phyloP scores from a whole-genome alignment of 1,140 invertebrate genomes.

The Aphidius ervi region DNA sequence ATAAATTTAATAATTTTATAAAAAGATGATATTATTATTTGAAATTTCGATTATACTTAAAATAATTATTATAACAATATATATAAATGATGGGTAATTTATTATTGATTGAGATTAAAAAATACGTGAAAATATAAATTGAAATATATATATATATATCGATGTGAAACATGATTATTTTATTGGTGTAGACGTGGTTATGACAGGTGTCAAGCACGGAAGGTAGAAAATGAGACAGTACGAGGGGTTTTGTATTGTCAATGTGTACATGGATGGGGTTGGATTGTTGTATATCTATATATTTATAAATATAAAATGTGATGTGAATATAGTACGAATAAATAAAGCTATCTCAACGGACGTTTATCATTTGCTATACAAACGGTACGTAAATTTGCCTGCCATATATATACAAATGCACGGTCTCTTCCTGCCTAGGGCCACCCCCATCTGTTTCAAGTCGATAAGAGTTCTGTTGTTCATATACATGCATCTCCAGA shows the following conservation, averaged over 20 bases:
- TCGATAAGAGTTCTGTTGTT: conserved; percentile 44
- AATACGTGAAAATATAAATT: no score
- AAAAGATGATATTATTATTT: no score
- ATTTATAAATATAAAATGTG: background rate
- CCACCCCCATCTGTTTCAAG: conserved; percentile 40
- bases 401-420: conserved; percentile 30
- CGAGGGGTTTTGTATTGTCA: background rate
- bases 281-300: background rate
- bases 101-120: no score
- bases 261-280: background rate
- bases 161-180: background rate
- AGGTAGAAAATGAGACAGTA: conserved; percentile 1
- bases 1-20: no score
- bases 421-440: conserved; percentile 17
- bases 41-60: no score
- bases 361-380: conserved; percentile 55
- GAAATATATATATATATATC: no score
- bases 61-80: no score
- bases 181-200: background rate
- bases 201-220: background rate
- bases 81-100: no score
- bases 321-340: conserved; percentile 45
- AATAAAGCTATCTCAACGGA: conserved; percentile 53
- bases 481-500: no score
- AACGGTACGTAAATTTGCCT: conserved; percentile 51